Base-by-base conservation (phyloP, 2,113 vertebrate genomes). In the Vulpes vulpes region DNA sequence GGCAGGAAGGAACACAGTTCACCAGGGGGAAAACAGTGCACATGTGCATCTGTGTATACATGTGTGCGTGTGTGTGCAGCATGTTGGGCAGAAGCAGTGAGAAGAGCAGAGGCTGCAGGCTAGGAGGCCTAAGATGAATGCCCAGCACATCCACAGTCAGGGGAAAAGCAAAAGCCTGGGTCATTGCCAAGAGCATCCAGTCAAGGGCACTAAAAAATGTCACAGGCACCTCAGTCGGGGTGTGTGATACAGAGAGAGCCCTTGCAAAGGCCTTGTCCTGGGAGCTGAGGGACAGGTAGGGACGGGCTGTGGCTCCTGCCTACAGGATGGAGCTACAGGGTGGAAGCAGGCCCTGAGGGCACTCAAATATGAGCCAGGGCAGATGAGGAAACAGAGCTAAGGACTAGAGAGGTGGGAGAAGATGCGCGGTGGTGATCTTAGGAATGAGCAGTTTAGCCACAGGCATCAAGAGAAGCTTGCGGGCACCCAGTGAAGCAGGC, bases 21-120 rank as follows among this genome's bases (percentile, higher is more conserved):
- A 4, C 27, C 5, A 1, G 5, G 16, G 30, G 53, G 55, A 35
- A 17, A 11, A 16, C 0, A 7, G 43, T 3, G 5, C 53, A 59
- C 1, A 15, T 14, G 22, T 27, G 20, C 35, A 5, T 17, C 25
- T 43, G 12, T 30, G 16, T 30, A 3, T 0, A 14, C 10, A 64
- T 55, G 11, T 62, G 49, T 5, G 3, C 0, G 11, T 0, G 3
- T 64, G 62, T 11, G 23, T 4, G 8, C 3, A 43, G 62, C 30
- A 12, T 30, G 15, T 3, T 15, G n/a, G 76, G 53, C 11, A 0
- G 14, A 30, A 27, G 74, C 55, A 38, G 30, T 23, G 19, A 87
- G 23, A 55, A 15, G 35, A 53, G 38, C 11, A 74, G 79, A 4
- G 30, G 62, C 53, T 65, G 30, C 22, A 19, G 20, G 60, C 51